Base-by-base conservation (phyloP, 2,113 vertebrate genomes). In the Cathartes aura region DNA sequence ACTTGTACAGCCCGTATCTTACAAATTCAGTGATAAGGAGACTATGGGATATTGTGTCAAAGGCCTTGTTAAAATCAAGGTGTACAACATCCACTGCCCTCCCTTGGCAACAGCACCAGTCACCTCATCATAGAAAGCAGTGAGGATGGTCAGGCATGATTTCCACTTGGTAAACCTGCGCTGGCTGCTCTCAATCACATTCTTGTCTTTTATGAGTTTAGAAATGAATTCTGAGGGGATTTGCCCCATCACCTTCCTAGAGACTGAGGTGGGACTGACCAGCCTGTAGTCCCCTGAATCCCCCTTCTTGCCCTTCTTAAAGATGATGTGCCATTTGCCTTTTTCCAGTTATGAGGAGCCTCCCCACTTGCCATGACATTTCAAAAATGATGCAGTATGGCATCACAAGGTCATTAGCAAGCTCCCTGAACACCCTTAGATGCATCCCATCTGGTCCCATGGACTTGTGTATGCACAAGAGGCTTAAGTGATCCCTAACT, bases 61-160 rank as follows among this genome's bases (percentile, higher is more conserved):
- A 89, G 15, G 13, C 15, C 4, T 79, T 64, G 29, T 62, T 94
- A 38, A 89, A 82, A 68, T 40, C 4, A 2, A 59, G 13, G 20
- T 40, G 19, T 48, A 38, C 30, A 72, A 38, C 14, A 53, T 16
- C 20, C 8, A 32, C 26, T 43, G 15, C 9, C 36, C 48, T 79
- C 48, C 43, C 43, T 59, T 59, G 22, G 38, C 42, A 43, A 23
- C 17, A 58, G 75, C 9, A 47, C 36, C 19, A 43, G 36, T 30
- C 10, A 15, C 5, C 14, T 42, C 12, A 12, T 58, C 0, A 0
- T 0, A 67, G 63, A 85, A 67, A 32, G 16, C 19, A 58, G 17
- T 71, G 40, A 76, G 32, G 21, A 71, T 62, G 13, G 21, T 40
- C 56, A 81, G n/a, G 18, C 36, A 55, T 36, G 8, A 62, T 62